These are phyloP conservation scores for Salvelinus sp. DNA, from an alignment of 2,113 vertebrate genomes.

Conservation along the genomic window DNA sequence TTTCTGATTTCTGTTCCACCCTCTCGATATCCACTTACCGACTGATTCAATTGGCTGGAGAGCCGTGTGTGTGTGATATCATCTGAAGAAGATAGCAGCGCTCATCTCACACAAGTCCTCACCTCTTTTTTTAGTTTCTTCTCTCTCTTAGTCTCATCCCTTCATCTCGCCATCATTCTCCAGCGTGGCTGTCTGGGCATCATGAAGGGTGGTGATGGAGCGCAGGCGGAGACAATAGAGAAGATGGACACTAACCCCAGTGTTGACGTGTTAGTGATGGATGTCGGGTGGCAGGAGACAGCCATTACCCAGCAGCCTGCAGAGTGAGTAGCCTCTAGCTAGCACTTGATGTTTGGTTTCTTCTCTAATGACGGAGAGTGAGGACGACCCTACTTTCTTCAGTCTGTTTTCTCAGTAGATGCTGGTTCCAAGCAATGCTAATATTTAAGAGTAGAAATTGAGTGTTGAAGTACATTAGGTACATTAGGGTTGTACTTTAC, in stretches of 20 bases:
- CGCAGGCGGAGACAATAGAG: constrained; percentile 18
- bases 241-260: constrained; percentile 15
- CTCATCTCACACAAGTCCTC: constrained; percentile 3
- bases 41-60: constrained; percentile 58
- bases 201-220: constrained; percentile 38
- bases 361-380: too few relatives aligned
- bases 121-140: background rate
- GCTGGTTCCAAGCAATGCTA: background rate
- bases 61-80: constrained; percentile 51
- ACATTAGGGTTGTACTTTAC: background rate
- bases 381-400: background rate
- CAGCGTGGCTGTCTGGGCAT: background rate
- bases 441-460: background rate
- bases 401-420: background rate
- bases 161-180: background rate
- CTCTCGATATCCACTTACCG: constrained; percentile 54
- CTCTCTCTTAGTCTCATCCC: background rate
- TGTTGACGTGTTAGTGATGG: background rate
- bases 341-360: background rate
- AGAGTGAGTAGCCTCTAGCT: constrained; percentile 51
- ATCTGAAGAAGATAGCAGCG: constrained; percentile 41
- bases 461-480: background rate
- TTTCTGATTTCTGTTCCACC: constrained; percentile 37
- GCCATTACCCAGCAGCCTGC: constrained; percentile 58
- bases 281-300: constrained; percentile 55